Percentiles rank a stretch among this genome's conserved stretches.
phyloP scores from a whole-genome alignment of 2,888 invertebrate species.

The Deroplatys truncata region DNA sequence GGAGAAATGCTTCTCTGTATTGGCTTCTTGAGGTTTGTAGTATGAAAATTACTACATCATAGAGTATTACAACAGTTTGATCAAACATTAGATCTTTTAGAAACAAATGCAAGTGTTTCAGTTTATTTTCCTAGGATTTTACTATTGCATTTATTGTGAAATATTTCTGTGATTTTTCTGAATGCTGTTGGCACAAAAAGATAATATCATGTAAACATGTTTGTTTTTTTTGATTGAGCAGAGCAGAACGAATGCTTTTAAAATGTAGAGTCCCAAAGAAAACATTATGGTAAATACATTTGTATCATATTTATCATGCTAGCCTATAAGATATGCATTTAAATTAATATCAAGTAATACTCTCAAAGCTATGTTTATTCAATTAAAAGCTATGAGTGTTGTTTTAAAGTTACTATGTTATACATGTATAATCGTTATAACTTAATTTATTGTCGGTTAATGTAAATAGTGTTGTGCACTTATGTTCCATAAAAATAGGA shows the following conservation, averaged over 20 bases:
- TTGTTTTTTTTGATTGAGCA: not conserved
- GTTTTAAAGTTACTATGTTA: not conserved
- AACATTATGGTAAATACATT: not conserved
- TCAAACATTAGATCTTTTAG: not conserved
- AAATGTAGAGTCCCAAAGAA: not conserved
- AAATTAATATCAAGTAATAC: not conserved
- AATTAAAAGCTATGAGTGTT: too few species aligned
- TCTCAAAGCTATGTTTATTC: not conserved
- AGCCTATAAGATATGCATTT: not conserved
- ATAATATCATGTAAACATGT: not conserved
- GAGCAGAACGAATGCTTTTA: not conserved
- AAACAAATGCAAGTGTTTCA: not conserved
- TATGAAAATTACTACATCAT: not conserved
- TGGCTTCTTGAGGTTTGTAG: not conserved
- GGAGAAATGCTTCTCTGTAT: not conserved
- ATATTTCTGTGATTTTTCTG: not conserved
- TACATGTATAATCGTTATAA: not conserved
- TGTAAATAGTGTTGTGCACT: not conserved
- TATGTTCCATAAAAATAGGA: not conserved
- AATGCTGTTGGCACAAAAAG: not conserved
- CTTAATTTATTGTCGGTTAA: not conserved
- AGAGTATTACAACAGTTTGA: not conserved
- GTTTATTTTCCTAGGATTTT: not conserved
- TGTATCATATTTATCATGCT: not conserved
- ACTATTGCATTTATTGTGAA: not conserved